A percentile compares a stretch with the other conserved stretches of the same genome.
These are phyloP conservation scores for Lithodes maja DNA, from an alignment of 2,888 invertebrate genomes.

Conservation along the genomic window DNA sequence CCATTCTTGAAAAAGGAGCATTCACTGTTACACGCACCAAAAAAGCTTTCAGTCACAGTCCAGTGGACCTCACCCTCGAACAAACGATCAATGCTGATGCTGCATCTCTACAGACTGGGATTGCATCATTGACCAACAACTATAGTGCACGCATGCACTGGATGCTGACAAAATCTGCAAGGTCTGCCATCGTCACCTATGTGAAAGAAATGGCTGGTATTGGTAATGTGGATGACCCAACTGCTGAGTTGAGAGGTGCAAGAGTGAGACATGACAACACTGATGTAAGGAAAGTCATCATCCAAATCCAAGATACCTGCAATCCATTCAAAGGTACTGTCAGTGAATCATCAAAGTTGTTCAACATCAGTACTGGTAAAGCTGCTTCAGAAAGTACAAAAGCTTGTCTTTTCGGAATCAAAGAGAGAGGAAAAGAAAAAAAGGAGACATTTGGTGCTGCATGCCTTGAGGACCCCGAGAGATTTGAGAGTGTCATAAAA, in stretches of 20 bases:
- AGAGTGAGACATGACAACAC: slow-evolving; percentile 13
- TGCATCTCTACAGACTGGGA: slow-evolving; percentile 21
- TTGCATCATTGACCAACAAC: neutral
- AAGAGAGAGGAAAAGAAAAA: neutral
- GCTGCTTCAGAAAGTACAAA: no score
- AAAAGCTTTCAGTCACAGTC: slow-evolving; percentile 12
- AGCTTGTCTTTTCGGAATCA: no score
- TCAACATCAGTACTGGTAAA: no score
- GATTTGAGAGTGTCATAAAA: neutral
- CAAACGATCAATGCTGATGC: slow-evolving; percentile 32
- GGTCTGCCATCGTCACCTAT: neutral
- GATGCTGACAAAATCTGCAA: slow-evolving; percentile 19
- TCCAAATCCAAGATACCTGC: no score
- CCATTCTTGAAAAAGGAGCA: slow-evolving; percentile 10
- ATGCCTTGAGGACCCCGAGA: neutral
- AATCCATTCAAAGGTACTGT: no score
- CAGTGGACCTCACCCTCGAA: slow-evolving; percentile 21
- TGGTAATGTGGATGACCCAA: slow-evolving; percentile 14
- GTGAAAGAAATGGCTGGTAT: slow-evolving; percentile 14
- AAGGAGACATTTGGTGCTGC: neutral
- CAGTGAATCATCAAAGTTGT: no score
- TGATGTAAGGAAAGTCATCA: no score
- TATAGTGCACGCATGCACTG: neutral
- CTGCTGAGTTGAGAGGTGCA: slow-evolving; percentile 16
- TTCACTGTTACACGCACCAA: slow-evolving; percentile 11